These are phyloP conservation scores for Cheilosia vernalis DNA, from an alignment of 2,888 invertebrate species.

Conservation along the genomic window DNA sequence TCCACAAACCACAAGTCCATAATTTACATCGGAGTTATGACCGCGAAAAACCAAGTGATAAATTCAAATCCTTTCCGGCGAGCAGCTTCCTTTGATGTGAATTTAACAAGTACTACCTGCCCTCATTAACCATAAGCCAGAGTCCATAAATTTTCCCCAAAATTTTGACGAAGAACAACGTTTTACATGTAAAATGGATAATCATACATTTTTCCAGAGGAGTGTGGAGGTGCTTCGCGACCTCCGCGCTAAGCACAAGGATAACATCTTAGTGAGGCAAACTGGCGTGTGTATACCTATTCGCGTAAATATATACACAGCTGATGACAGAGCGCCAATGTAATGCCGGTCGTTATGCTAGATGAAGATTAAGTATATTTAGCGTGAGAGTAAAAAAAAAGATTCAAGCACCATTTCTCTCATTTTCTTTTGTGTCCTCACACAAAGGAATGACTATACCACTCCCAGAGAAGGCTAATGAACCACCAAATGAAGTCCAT, in stretches of 20 bases:
- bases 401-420: not conserved
- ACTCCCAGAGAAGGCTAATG: not conserved
- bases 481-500: not conserved
- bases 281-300: not conserved
- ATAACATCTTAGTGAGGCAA: not conserved
- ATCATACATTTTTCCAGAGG: not conserved
- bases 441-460: not conserved
- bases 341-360: conserved; percentile 2
- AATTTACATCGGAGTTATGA: too few relatives aligned
- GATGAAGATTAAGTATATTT: conserved; percentile 29
- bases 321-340: not conserved
- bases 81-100: too few relatives aligned
- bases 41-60: too few relatives aligned
- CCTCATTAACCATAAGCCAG: too few relatives aligned
- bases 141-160: too few relatives aligned
- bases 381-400: not conserved
- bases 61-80: too few relatives aligned
- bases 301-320: not conserved
- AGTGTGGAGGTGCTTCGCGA: not conserved
- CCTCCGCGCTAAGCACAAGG: not conserved
- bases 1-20: too few relatives aligned
- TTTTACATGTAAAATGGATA: not conserved
- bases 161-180: not conserved
- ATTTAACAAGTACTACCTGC: too few relatives aligned
- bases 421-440: not conserved